Evolutionary conservation across 2,113 vertebrate genomes (phyloP), one percentile per base, ranked within the genome.

Genomic region (Myocastor coypus): DNA sequence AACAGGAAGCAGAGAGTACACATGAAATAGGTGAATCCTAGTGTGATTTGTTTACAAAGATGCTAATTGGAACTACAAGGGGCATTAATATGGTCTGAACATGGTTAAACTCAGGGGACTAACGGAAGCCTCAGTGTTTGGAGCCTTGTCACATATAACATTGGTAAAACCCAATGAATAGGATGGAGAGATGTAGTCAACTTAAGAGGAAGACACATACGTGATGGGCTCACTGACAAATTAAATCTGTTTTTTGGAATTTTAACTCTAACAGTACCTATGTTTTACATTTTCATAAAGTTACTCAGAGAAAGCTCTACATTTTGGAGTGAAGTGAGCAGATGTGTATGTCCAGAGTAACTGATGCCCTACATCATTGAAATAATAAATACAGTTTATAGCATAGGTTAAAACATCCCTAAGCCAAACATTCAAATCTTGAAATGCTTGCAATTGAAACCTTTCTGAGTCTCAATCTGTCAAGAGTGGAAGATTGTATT

Each of bases 21-120:
- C 22, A 16, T 69, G 50, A 92, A 87, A n/a, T 14, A 82, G 71
- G 30, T 89, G 92, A 82, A 91, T 88, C 96, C 66, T 94, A 73
- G 52, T 32, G n/a, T 61, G 42, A 80, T 82, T 78, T 80, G 80
- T 86, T 96, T 88, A 71, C 59, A 87, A 57, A 94, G 22, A 37
- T 88, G 52, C 42, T 92, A 83, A 95, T 87, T 85, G 77, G 77
- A 55, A 86, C n/a, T 73, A 83, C 34, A 75, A 83, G 52, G 40
- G 4, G 22, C 84, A 82, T 42, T 87, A 46, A 22, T 34, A 85
- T 75, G 73, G 55, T 78, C 83, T 87, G 63, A 61, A 86, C 34
- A 55, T 2, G 40, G 20, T 52, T 77, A 71, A 28, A 5, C 17
- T 7, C 3, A 55, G 66, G 52, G 8, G 1, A 89, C 20, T 20